These are phyloP conservation scores for Drosophila gunungcola DNA, from an alignment of 1,140 invertebrate genomes.

Conservation along the genomic window DNA sequence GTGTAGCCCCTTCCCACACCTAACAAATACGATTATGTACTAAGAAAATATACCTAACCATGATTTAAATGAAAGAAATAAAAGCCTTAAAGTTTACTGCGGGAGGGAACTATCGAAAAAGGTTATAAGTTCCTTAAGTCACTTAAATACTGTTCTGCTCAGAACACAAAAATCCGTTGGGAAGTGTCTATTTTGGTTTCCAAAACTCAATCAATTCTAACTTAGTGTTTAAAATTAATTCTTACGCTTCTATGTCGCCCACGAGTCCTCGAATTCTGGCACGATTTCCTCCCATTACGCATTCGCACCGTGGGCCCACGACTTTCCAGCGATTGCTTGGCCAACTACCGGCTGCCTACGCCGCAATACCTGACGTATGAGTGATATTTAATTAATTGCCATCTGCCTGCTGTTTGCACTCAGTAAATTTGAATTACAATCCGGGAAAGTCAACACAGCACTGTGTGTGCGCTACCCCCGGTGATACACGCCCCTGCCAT, in stretches of 20 bases:
- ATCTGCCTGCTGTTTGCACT: slow-evolving; percentile 27
- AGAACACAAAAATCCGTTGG: too few species aligned
- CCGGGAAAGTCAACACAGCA: slow-evolving; percentile 13
- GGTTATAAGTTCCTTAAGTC: background rate
- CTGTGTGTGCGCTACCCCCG: too few species aligned
- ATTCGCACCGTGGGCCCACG: slow-evolving; percentile 12
- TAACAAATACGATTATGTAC: slow-evolving; percentile 25
- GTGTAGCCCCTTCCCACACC: background rate
- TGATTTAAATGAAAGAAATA: background rate
- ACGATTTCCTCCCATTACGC: slow-evolving; percentile 7
- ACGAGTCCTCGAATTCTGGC: background rate
- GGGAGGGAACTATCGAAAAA: too few species aligned
- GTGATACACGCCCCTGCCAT: background rate
- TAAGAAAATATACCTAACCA: slow-evolving; percentile 6
- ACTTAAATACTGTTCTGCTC: background rate
- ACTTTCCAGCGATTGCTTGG: slow-evolving; percentile 17
- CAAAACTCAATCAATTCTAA: slow-evolving; percentile 1
- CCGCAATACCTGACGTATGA: slow-evolving; percentile 36
- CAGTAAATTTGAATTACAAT: slow-evolving; percentile 42
- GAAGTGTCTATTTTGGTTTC: background rate
- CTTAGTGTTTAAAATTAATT: slow-evolving; percentile 3
- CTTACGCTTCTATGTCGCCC: background rate
- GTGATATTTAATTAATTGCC: slow-evolving; percentile 51
- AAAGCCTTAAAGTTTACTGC: too few species aligned
- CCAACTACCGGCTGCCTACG: slow-evolving; percentile 8